Conservation (phyloP, 1,140 invertebrate genomes). For the Cylas formicarius region DNA sequence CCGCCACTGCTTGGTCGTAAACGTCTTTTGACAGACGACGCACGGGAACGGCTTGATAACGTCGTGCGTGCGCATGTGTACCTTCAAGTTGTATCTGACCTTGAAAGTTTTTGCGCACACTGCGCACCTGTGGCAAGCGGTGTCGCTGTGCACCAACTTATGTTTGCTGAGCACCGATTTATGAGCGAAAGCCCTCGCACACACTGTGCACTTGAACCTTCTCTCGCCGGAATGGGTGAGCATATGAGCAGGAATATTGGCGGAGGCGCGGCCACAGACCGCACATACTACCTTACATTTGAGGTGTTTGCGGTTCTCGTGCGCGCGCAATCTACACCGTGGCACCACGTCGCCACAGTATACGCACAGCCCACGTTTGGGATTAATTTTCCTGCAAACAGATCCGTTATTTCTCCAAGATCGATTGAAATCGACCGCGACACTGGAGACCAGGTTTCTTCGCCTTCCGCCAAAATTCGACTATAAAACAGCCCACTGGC, state of each 20-base stretch:
- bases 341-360: constrained; percentile 16
- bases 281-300: constrained; percentile 16
- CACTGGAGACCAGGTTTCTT: no score
- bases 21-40: constrained; percentile 50
- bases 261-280: constrained; percentile 13
- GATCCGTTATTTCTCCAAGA: no score
- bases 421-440: no score
- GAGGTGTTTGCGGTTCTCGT: constrained; percentile 17
- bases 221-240: constrained; percentile 8
- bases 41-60: constrained; percentile 60
- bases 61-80: constrained; percentile 60
- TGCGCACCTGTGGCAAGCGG: constrained; percentile 57
- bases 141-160: constrained; percentile 64
- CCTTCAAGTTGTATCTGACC: constrained; percentile 28
- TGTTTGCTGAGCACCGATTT: constrained; percentile 18
- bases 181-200: constrained; percentile 12
- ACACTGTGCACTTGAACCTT: constrained; percentile 9
- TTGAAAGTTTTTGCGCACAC: constrained; percentile 41
- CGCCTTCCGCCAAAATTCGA: no score
- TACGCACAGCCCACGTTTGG: no score
- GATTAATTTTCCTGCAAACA: no score
- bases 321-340: constrained; percentile 9
- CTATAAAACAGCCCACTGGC: no score
- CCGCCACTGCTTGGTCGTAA: constrained; percentile 22
- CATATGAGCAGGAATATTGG: constrained; percentile 7